phyloP scores from a whole-genome alignment of 2,888 invertebrate species.

The Agonopterix heracliana region DNA sequence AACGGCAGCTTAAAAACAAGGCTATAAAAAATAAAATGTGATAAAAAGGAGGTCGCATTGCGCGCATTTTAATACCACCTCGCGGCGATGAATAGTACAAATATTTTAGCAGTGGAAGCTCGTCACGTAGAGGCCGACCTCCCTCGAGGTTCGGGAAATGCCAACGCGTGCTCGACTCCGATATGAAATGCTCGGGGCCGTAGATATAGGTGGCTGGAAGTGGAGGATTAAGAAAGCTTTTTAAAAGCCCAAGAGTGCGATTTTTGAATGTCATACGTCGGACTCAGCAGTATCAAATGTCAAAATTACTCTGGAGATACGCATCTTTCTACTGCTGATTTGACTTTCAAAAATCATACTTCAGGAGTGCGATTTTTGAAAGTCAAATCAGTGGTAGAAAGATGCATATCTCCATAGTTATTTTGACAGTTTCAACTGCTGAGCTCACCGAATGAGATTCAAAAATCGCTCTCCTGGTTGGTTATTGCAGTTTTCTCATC shows the following conservation, averaged over 20 bases:
- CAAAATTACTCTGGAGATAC: too few species aligned
- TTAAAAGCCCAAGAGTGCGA: background rate
- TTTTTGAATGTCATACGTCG: too few species aligned
- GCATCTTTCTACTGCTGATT: too few species aligned
- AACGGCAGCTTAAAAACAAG: slow-evolving; percentile 1
- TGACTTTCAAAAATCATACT: too few species aligned
- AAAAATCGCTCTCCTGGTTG: background rate
- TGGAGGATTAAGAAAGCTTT: background rate
- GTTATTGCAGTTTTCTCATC: background rate
- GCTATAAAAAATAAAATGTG: slow-evolving; percentile 25
- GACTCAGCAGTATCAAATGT: too few species aligned
- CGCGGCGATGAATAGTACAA: slow-evolving; percentile 62
- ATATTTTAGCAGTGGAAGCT: slow-evolving; percentile 53
- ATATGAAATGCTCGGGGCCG: slow-evolving; percentile 53
- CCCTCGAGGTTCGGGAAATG: slow-evolving; percentile 34
- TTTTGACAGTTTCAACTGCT: too few species aligned
- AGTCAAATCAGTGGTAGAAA: too few species aligned
- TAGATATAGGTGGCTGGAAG: background rate
- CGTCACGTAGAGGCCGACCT: slow-evolving; percentile 49
- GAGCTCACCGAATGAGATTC: too few species aligned
- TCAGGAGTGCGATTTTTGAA: too few species aligned
- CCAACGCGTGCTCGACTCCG: slow-evolving; percentile 55
- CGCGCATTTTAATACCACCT: slow-evolving; percentile 59
- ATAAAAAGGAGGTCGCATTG: slow-evolving; percentile 33
- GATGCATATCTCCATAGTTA: too few species aligned